phyloP scores from a whole-genome alignment of 2,113 vertebrate species.

The Acrocephalus arundinaceus region DNA sequence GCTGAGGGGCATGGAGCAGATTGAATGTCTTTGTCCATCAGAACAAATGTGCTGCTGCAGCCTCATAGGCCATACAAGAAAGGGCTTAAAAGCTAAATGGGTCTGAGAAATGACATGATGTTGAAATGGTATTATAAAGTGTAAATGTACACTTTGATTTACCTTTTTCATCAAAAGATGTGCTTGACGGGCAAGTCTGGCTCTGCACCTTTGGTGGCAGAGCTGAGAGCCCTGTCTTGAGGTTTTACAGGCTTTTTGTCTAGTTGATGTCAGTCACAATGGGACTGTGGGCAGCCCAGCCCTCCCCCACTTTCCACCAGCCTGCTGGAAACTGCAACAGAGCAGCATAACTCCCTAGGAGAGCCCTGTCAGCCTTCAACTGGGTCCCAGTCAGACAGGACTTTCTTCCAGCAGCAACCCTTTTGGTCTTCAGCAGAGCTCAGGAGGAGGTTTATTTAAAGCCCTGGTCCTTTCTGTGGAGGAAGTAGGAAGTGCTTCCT shows the following conservation, averaged over 20 bases:
- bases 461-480: background rate
- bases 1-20: background rate
- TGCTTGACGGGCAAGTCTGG: background rate
- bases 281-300: background rate
- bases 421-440: background rate
- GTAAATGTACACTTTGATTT: background rate
- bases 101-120: background rate
- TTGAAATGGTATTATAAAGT: background rate
- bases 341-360: background rate
- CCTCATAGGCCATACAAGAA: background rate
- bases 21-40: background rate
- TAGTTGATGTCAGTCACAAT: background rate
- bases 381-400: background rate
- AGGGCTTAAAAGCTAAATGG: background rate
- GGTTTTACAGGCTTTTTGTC: background rate
- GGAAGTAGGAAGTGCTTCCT: conserved; percentile 64
- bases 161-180: background rate
- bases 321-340: accelerated
- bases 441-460: conserved; percentile 48
- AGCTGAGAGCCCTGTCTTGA: background rate
- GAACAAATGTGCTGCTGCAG: background rate
- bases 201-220: background rate
- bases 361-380: background rate
- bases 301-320: background rate
- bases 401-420: background rate